A percentile compares a stretch with the other conserved stretches of the same genome.
These are phyloP conservation scores for Erynnis tages DNA, from an alignment of 2,888 invertebrate species.

Conservation along the genomic window DNA sequence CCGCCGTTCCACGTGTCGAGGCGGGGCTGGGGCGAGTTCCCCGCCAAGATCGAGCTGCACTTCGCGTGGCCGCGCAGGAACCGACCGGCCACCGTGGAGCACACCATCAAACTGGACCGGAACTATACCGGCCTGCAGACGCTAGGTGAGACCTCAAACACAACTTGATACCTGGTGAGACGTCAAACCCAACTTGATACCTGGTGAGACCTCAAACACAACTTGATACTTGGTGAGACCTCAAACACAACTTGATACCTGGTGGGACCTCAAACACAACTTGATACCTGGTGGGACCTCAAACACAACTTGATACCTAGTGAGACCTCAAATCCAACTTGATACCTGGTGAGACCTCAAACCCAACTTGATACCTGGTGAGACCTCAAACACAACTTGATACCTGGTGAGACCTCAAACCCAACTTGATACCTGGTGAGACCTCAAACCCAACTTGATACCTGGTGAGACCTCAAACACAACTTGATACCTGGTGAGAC, in stretches of 20 bases:
- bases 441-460: no score
- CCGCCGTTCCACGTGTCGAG: conserved; percentile 92
- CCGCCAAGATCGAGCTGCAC: conserved; percentile 89
- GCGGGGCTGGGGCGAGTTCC: conserved; percentile 97
- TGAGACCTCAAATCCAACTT: no score
- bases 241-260: background rate
- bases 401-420: conserved; percentile 79
- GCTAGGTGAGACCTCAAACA: conserved; percentile 74
- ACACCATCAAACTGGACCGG: conserved; percentile 90
- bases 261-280: no score
- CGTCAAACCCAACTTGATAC: background rate
- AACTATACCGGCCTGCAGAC: conserved; percentile 92
- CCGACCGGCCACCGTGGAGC: conserved; percentile 89
- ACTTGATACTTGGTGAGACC: conserved; percentile 83
- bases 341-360: conserved; percentile 83
- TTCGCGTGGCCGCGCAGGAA: conserved; percentile 86
- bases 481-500: conserved; percentile 85
- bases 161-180: background rate
- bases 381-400: conserved; percentile 46
- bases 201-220: no score
- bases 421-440: background rate
- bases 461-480: no score
- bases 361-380: background rate
- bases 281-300: conserved; percentile 83
- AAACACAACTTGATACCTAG: background rate